phyloP scores from a whole-genome alignment of 2,888 invertebrate genomes.

The Dynastes maya region DNA sequence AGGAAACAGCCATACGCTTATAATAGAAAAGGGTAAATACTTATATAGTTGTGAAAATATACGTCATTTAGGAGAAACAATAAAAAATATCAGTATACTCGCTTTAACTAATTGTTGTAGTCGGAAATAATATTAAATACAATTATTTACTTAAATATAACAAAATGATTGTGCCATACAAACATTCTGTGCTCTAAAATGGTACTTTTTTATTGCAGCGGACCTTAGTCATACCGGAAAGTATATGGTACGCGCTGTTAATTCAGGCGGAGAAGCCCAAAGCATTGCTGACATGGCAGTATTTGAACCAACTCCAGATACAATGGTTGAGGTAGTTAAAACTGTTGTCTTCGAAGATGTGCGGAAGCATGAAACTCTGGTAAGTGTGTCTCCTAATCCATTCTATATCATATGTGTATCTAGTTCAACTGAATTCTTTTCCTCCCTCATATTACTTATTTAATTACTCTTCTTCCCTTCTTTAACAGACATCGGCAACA shows the following conservation, averaged over 20 bases:
- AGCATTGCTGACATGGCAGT: constrained; percentile 86
- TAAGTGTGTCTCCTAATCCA: constrained; percentile 60
- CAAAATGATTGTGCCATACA: no score
- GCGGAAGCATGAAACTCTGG: constrained; percentile 69
- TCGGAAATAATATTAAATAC: no score
- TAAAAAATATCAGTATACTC: no score
- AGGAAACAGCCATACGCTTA: constrained; percentile 79
- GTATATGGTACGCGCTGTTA: constrained; percentile 83
- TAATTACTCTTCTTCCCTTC: constrained; percentile 30
- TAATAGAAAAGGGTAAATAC: constrained; percentile 80
- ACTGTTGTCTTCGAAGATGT: constrained; percentile 78
- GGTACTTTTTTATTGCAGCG: constrained; percentile 68
- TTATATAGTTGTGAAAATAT: no score
- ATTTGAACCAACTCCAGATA: constrained; percentile 79
- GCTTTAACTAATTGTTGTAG: no score
- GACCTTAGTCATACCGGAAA: constrained; percentile 81
- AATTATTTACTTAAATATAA: no score
- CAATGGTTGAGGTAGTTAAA: constrained; percentile 79
- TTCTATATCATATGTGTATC: background rate
- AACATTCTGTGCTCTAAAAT: background rate
- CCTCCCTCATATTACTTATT: background rate
- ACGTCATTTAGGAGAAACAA: no score
- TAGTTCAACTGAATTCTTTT: constrained; percentile 1
- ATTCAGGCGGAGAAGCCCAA: constrained; percentile 86
- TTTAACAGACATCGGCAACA: constrained; percentile 57